These are phyloP conservation scores for Lochmaea crataegi DNA, from an alignment of 2,888 invertebrate genomes.

Conservation along the genomic window DNA sequence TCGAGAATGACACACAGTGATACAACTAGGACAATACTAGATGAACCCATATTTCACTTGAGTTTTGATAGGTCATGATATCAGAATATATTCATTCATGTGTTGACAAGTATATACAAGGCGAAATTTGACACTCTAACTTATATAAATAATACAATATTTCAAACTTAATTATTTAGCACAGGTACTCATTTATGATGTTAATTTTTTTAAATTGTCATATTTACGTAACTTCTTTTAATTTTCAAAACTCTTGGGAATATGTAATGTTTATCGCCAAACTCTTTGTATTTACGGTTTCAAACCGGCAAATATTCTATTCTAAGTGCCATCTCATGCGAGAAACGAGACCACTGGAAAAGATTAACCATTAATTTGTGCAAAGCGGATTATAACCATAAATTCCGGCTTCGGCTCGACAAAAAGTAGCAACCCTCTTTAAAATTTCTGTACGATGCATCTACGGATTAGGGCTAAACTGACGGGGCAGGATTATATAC, in stretches of 20 bases:
- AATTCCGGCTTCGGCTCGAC: conserved; percentile 50
- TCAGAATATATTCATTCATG: too few relatives aligned
- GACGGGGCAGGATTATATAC: conserved; percentile 5
- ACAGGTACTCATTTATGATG: too few relatives aligned
- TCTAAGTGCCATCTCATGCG: conserved; percentile 57
- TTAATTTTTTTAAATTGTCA: too few relatives aligned
- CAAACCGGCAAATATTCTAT: conserved; percentile 45
- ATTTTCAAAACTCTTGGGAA: neutral
- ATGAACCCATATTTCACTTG: too few relatives aligned
- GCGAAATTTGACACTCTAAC: too few relatives aligned
- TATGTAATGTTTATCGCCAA: neutral
- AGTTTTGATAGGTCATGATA: too few relatives aligned
- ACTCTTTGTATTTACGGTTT: neutral
- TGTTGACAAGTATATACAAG: too few relatives aligned
- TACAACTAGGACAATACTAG: too few relatives aligned
- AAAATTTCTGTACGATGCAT: conserved; percentile 17
- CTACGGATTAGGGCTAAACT: conserved; percentile 9
- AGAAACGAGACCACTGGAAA: conserved; percentile 57
- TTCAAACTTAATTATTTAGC: too few relatives aligned
- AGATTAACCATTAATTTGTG: conserved; percentile 60
- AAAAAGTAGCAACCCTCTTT: conserved; percentile 41
- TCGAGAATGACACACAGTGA: too few relatives aligned
- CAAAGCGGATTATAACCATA: conserved; percentile 58
- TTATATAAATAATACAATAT: too few relatives aligned
- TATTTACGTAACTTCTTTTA: too few relatives aligned